Evolutionary conservation across 2,888 invertebrate species (phyloP).

Genomic region (Trypoxylon attenuatum): DNA sequence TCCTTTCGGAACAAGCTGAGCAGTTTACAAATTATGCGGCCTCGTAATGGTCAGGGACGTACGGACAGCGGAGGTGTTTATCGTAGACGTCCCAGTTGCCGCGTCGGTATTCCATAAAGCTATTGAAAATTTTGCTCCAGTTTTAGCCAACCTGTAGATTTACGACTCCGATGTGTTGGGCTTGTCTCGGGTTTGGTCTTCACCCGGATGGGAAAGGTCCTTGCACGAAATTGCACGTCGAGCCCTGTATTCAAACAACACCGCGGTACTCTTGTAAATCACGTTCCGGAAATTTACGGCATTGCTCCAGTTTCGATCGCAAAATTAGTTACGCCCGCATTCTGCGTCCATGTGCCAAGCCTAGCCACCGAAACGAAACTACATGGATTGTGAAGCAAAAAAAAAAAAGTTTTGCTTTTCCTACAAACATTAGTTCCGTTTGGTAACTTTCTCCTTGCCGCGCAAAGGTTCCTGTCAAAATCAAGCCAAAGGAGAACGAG

Average conservation of each 20-base stretch:
- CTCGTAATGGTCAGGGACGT: conserved; percentile 37
- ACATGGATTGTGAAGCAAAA: background rate
- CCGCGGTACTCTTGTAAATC: conserved; percentile 52
- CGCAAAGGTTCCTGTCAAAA: background rate
- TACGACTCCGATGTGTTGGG: conserved; percentile 45
- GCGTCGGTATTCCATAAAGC: conserved; percentile 45
- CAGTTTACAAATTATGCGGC: conserved; percentile 30
- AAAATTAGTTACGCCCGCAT: conserved; percentile 27
- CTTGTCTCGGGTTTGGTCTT: conserved; percentile 3
- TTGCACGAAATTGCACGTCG: conserved; percentile 40
- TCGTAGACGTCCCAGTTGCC: conserved; percentile 14
- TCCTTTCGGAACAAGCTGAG: no score
- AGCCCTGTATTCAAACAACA: conserved; percentile 26
- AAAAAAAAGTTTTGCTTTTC: background rate
- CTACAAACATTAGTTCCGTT: background rate
- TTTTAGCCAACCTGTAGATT: conserved; percentile 64
- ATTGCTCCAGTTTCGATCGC: conserved; percentile 56
- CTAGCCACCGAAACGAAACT: background rate
- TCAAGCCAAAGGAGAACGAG: no score
- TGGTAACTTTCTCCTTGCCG: background rate
- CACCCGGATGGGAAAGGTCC: conserved; percentile 25
- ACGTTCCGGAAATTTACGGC: conserved; percentile 51
- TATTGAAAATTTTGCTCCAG: conserved; percentile 62
- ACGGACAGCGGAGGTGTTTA: conserved; percentile 16
- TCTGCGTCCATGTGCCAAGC: background rate